These are phyloP conservation scores for Otis tarda DNA, from an alignment of 2,113 vertebrate genomes.

Conservation along the genomic window DNA sequence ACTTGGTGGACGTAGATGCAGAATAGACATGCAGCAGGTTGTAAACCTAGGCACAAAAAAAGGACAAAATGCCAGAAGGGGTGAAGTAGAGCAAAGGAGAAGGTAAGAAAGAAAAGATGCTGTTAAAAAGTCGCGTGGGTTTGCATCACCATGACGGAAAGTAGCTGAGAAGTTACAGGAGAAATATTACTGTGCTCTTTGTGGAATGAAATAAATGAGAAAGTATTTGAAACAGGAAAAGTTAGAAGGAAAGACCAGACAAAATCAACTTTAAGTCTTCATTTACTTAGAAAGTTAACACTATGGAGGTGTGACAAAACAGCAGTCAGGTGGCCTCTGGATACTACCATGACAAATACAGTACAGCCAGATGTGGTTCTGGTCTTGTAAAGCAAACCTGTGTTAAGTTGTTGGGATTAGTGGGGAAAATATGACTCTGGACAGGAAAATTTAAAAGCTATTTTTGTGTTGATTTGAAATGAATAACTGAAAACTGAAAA, in stretches of 20 bases:
- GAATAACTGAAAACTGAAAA: not conserved
- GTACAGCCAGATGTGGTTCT: not conserved
- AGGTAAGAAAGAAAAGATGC: not conserved
- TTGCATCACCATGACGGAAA: not conserved
- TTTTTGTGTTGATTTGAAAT: not conserved
- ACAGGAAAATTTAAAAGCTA: not conserved
- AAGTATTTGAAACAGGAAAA: not conserved
- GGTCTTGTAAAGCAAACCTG: not conserved
- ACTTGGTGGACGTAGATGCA: not conserved
- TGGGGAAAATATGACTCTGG: not conserved
- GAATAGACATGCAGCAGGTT: not conserved
- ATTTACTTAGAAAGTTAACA: not conserved
- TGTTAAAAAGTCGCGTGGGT: not conserved
- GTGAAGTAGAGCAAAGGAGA: not conserved
- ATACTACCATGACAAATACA: not conserved
- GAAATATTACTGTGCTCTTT: not conserved
- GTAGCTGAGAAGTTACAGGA: not conserved
- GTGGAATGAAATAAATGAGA: not conserved
- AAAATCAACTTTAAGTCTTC: not conserved
- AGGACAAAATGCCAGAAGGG: not conserved
- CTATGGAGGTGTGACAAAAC: not conserved
- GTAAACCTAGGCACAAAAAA: not conserved
- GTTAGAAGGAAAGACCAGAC: not conserved
- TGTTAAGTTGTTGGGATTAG: not conserved
- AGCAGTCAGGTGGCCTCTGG: not conserved